phyloP scores from a whole-genome alignment of 2,113 vertebrate species.

The Aegotheles bennettii region DNA sequence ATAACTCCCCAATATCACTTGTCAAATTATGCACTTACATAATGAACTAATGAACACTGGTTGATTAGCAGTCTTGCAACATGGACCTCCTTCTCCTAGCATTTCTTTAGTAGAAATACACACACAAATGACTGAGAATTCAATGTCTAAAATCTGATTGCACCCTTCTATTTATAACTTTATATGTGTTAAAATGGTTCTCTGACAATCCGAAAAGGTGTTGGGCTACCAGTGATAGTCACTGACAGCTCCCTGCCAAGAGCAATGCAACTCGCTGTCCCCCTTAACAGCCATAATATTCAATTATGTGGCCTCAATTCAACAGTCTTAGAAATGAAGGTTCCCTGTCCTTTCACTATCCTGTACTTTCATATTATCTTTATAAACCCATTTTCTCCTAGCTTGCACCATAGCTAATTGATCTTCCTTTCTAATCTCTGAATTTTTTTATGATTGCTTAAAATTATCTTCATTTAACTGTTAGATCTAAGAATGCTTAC shows the following conservation, averaged over 20 bases:
- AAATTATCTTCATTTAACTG: not conserved
- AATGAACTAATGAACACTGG: not conserved
- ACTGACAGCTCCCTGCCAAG: not conserved
- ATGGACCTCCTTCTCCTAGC: accelerated
- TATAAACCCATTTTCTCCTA: not conserved
- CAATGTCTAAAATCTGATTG: not conserved
- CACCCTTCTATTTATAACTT: not conserved
- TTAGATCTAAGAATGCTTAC: not conserved
- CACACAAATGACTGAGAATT: not conserved
- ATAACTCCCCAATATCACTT: not conserved
- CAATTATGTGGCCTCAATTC: not conserved
- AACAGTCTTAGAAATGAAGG: not conserved
- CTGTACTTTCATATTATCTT: not conserved
- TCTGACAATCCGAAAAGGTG: not conserved
- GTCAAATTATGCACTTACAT: not conserved
- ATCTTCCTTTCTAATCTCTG: not conserved
- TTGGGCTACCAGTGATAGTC: not conserved
- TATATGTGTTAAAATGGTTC: not conserved
- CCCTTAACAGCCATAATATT: not conserved
- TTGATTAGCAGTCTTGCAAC: not conserved
- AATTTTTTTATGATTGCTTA: not conserved
- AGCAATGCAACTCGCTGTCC: not conserved
- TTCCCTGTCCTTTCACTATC: not conserved
- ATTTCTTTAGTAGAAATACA: not conserved
- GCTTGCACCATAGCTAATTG: not conserved